Conservation (phyloP, 2,113 vertebrate species). For the Nothobranchius furzeri region DNA sequence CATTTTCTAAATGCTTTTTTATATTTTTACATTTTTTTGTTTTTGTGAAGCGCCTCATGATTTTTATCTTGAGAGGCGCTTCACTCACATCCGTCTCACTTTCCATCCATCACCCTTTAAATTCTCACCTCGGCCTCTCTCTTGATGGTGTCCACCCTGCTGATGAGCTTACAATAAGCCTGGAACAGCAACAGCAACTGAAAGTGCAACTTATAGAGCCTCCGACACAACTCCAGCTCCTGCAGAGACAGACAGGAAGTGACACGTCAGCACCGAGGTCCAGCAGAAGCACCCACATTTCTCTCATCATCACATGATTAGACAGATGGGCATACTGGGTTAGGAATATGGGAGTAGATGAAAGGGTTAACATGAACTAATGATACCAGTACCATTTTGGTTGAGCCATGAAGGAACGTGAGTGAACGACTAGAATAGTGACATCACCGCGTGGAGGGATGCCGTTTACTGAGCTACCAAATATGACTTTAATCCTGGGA, state of each 20-base stretch:
- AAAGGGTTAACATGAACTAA: slow-evolving; percentile 58
- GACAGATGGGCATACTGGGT: slow-evolving; percentile 58
- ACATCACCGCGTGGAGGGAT: slow-evolving; percentile 4
- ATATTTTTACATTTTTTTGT: too few relatives aligned
- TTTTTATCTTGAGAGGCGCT: too few relatives aligned
- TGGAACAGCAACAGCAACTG: slow-evolving; percentile 98
- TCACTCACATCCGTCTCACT: too few relatives aligned
- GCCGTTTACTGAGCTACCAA: background rate
- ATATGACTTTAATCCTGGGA: slow-evolving; percentile 22
- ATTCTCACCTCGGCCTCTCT: slow-evolving; percentile 91
- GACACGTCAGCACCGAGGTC: background rate
- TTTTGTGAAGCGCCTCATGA: too few relatives aligned
- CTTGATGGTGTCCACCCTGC: slow-evolving; percentile 91
- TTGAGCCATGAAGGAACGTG: slow-evolving; percentile 28
- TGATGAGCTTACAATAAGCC: slow-evolving; percentile 97
- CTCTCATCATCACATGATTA: slow-evolving; percentile 51
- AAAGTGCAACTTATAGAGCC: slow-evolving; percentile 97
- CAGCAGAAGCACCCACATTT: slow-evolving; percentile 1
- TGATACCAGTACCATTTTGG: slow-evolving; percentile 20
- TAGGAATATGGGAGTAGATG: slow-evolving; percentile 62
- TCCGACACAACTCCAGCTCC: slow-evolving; percentile 96
- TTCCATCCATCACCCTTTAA: too few relatives aligned
- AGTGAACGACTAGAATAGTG: slow-evolving; percentile 34
- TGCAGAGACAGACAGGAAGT: slow-evolving; percentile 62
- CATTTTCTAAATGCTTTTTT: too few relatives aligned